Percentiles rank a stretch among this genome's conserved stretches.
These are phyloP conservation scores for Rhyacichthys aspro DNA, from an alignment of 2,797 vertebrate species.

Conservation along the genomic window DNA sequence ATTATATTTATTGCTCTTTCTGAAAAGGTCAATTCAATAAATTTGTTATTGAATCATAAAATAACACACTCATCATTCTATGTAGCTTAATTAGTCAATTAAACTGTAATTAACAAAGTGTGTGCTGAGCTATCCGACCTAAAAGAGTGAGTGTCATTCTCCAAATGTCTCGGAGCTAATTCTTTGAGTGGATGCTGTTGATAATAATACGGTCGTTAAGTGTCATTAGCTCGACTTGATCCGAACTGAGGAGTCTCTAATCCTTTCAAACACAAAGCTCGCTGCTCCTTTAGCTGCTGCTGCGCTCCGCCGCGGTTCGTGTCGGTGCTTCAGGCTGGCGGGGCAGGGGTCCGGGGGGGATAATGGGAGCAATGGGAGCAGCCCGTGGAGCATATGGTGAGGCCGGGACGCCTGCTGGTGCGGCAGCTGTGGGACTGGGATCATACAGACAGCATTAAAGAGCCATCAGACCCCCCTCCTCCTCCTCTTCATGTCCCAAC, in stretches of 20 bases:
- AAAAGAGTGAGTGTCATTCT: neutral
- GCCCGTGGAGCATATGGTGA: slow-evolving; percentile 89
- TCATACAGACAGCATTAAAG: slow-evolving; percentile 81
- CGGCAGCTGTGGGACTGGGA: slow-evolving; percentile 92
- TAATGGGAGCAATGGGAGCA: slow-evolving; percentile 92
- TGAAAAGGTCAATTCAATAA: too few relatives aligned
- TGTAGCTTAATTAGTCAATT: too few relatives aligned
- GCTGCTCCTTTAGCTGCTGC: slow-evolving; percentile 1
- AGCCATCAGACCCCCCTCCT: slow-evolving; percentile 46
- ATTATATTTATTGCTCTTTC: too few relatives aligned
- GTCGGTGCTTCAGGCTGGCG: neutral
- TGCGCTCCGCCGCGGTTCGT: neutral
- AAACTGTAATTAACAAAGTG: too few relatives aligned
- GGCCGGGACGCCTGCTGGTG: slow-evolving; percentile 90
- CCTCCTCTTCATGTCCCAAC: neutral
- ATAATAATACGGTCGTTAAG: slow-evolving; percentile 10
- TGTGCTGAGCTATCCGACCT: neutral
- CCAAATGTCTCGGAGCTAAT: neutral
- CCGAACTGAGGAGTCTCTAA: neutral
- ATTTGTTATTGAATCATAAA: too few relatives aligned
- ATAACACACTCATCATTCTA: too few relatives aligned
- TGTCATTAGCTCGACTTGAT: too few relatives aligned
- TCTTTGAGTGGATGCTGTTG: neutral
- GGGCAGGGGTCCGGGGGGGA: slow-evolving; percentile 65
- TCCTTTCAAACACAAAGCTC: neutral